A percentile compares a stretch with the other conserved stretches of the same genome.
Conservation (phyloP, 2,797 vertebrate species). For the Ptychadena robeensis region DNA sequence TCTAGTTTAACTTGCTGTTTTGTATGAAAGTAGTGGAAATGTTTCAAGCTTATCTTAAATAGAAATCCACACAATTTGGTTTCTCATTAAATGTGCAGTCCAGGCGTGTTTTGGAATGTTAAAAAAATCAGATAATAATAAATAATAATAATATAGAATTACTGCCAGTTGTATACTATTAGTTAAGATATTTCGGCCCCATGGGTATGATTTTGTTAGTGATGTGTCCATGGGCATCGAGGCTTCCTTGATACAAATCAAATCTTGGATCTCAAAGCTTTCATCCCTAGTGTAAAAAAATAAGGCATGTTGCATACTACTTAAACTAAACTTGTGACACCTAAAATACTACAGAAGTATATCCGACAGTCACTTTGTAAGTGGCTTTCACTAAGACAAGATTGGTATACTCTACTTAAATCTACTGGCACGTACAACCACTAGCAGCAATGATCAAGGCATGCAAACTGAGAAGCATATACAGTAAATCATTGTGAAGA, state of each 20-base stretch:
- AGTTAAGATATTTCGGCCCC: background rate
- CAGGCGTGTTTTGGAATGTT: background rate
- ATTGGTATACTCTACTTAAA: constrained; percentile 82
- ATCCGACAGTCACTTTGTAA: constrained; percentile 83
- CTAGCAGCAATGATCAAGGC: constrained; percentile 93
- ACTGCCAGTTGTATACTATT: background rate
- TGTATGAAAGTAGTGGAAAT: background rate
- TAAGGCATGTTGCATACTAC: constrained; percentile 69
- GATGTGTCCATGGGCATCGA: background rate
- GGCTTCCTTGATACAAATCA: background rate
- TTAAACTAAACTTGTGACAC: constrained; percentile 67
- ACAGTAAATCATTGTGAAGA: constrained; percentile 81
- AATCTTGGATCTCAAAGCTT: constrained; percentile 78
- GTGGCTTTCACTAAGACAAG: constrained; percentile 82
- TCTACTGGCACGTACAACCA: constrained; percentile 85
- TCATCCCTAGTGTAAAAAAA: constrained; percentile 74
- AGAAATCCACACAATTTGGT: background rate
- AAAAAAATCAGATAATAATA: background rate
- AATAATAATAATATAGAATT: background rate
- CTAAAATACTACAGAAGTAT: constrained; percentile 73
- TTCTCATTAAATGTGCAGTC: background rate
- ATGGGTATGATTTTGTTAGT: background rate
- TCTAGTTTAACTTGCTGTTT: background rate
- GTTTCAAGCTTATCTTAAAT: background rate
- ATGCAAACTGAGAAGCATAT: constrained; percentile 97